phyloP scores from a whole-genome alignment of 2,888 invertebrate species.

The Aphrophora alni region DNA sequence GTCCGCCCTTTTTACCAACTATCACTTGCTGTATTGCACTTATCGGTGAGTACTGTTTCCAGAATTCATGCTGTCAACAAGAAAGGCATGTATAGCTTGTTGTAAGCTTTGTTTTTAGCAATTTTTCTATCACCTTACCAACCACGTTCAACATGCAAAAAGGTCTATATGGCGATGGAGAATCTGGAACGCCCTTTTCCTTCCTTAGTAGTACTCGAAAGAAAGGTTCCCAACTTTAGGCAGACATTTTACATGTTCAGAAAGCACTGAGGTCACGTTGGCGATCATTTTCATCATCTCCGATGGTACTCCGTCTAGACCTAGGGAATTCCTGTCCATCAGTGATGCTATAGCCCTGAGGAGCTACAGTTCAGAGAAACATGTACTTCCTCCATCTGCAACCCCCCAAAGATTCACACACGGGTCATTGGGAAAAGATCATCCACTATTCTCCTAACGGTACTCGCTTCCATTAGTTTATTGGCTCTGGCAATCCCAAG shows the following conservation, averaged over 20 bases:
- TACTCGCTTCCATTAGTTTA: background rate
- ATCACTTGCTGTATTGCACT: no score
- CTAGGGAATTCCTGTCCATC: constrained; percentile 27
- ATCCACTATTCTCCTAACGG: background rate
- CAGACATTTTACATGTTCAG: constrained; percentile 43
- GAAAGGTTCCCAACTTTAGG: no score
- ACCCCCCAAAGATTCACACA: background rate
- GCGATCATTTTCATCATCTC: constrained; percentile 26
- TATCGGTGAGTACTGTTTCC: no score
- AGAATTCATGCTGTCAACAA: no score
- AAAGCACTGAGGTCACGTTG: constrained; percentile 13
- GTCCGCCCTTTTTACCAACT: no score
- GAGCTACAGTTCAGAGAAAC: constrained; percentile 22
- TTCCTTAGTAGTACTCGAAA: no score
- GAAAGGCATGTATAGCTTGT: no score
- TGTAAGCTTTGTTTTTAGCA: no score
- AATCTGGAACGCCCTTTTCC: no score
- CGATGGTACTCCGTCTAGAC: constrained; percentile 27
- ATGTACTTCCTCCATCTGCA: constrained; percentile 21
- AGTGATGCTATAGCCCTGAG: constrained; percentile 9
- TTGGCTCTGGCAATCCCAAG: background rate
- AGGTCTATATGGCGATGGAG: no score
- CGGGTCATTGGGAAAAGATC: background rate
- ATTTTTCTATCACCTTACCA: no score
- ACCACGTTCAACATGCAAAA: no score